These are phyloP conservation scores for Neomorphus geoffroyi DNA, from an alignment of 2,797 vertebrate genomes.

Conservation along the genomic window DNA sequence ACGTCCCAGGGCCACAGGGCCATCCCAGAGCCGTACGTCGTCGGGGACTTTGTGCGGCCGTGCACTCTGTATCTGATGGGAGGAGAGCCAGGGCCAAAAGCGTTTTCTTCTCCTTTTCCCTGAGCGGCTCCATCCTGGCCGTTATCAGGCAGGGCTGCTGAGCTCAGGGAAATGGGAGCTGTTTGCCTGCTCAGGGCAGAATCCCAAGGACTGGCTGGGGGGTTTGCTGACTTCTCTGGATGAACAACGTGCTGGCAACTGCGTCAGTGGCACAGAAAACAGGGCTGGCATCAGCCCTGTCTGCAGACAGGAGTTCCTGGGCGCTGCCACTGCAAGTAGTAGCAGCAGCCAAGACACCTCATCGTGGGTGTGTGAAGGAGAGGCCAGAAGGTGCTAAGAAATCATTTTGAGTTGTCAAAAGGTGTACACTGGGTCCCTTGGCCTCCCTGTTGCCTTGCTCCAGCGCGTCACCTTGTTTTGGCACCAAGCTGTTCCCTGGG, in stretches of 20 bases:
- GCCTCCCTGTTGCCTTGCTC: background rate
- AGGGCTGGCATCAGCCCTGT: background rate
- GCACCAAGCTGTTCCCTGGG: background rate
- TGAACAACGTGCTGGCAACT: background rate
- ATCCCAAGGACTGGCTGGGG: background rate
- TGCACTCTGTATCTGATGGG: constrained; percentile 33
- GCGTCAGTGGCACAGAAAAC: background rate
- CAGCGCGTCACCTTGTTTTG: background rate
- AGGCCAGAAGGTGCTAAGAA: background rate
- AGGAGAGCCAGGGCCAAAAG: background rate
- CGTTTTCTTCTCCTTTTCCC: background rate
- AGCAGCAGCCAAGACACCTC: background rate
- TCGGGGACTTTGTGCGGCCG: background rate
- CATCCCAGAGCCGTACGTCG: background rate
- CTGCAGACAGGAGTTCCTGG: background rate
- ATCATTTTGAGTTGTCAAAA: background rate
- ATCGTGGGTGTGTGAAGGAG: background rate
- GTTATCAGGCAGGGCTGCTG: constrained; percentile 44
- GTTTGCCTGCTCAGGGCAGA: background rate
- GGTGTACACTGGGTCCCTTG: background rate
- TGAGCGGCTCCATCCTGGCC: background rate
- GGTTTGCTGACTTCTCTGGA: background rate
- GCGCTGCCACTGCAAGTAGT: background rate
- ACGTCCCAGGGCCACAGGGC: fast-evolving
- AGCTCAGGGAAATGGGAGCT: constrained; percentile 14